Base-by-base conservation (phyloP, 2,113 vertebrate species). In the Acrocephalus arundinaceus region DNA sequence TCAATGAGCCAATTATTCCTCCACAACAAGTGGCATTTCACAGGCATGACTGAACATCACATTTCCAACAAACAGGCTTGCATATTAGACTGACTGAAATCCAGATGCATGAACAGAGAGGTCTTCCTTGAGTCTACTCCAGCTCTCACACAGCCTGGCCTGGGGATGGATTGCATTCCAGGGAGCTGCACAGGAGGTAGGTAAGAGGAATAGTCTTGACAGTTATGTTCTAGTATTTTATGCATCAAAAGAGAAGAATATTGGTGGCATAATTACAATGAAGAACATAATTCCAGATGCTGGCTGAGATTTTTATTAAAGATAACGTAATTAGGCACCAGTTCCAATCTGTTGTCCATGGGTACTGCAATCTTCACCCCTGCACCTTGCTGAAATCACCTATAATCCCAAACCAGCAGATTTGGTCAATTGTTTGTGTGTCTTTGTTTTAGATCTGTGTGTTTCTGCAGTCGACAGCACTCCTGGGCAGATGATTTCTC, bases 401-500 rank as follows among this genome's bases (percentile, higher is more conserved):
- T 78, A 35, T 27, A 68, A 74, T 68, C 21, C 35, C 39, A 90
- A 66, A 81, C 15, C 61, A 86, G 48, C 35, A 71, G 58, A 21
- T 70, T 82, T 96, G 87, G 84, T 78, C 51, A 93, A 78, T 22
- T 51, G 35, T 7, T 45, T 58, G 30, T 73, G 76, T 21, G n/a
- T 77, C 62, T 86, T 93, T 95, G 78, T 76, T 93, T 95, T 46
- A 85, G 70, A 54, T 49, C 73, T 77, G 62, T 76, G 82, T 86
- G 35, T 87, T 93, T 93, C 58, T 89, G 88, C 76, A 90, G 89
- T 72, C 0, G 4, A 88, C 79, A 93, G 90, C 83, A 85, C 75
- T 95, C 72, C 84, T 90, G 93, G 95, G 94, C 79, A 93, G 93
- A 95, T 85, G 85, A 95, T 94, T 96, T 96, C 93, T 94, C 87